phyloP scores from a whole-genome alignment of 1,140 invertebrate genomes.

The Acyrthosiphon pisum region DNA sequence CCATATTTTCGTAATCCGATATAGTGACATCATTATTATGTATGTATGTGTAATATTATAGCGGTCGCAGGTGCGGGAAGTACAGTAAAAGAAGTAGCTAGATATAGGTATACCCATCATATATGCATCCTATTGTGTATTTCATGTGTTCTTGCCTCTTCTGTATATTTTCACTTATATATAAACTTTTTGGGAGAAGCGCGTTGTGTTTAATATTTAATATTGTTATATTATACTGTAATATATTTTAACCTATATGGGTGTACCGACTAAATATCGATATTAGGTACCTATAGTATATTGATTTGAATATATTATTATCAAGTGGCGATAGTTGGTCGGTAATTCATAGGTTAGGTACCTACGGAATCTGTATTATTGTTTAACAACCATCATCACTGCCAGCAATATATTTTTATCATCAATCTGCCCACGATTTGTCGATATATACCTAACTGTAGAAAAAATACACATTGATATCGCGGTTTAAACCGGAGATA shows the following conservation, averaged over 20 bases:
- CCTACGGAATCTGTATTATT: background rate
- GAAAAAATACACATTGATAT: background rate
- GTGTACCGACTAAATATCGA: background rate
- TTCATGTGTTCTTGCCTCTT: too few relatives aligned
- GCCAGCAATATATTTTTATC: background rate
- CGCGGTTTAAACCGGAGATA: background rate
- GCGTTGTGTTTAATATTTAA: background rate
- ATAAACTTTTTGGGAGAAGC: background rate
- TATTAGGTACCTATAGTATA: background rate
- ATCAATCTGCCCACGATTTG: background rate
- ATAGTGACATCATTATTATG: constrained; percentile 6
- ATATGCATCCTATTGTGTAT: background rate
- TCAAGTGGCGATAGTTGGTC: too few relatives aligned
- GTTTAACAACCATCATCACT: background rate
- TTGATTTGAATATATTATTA: too few relatives aligned
- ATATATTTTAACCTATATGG: background rate
- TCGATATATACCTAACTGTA: background rate
- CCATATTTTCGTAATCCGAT: constrained; percentile 1
- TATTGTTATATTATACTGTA: background rate
- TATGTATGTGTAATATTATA: background rate
- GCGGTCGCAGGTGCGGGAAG: background rate
- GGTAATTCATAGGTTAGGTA: background rate
- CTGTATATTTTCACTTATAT: too few relatives aligned
- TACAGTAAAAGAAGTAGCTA: background rate
- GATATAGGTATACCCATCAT: background rate